Percentiles rank a stretch among this genome's conserved stretches.
Evolutionary conservation across 2,113 vertebrate genomes (phyloP).

Genomic region (Petrocephalus microphthalmus): DNA sequence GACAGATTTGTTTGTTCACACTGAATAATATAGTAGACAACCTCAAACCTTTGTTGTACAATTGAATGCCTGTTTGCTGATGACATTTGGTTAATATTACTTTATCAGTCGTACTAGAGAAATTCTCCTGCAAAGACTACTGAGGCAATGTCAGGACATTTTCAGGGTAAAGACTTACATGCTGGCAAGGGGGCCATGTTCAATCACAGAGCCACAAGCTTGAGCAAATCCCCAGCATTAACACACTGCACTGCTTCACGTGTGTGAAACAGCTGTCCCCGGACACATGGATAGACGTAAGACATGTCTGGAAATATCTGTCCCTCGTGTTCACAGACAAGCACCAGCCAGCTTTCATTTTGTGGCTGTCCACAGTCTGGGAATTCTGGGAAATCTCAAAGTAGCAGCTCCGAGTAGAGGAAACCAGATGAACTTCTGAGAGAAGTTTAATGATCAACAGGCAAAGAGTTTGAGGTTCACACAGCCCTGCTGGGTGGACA

Average conservation of each 20-base stretch:
- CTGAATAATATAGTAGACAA: neutral
- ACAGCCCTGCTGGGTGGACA: neutral
- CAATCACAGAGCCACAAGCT: neutral
- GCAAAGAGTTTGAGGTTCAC: neutral
- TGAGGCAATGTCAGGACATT: neutral
- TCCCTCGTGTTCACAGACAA: neutral
- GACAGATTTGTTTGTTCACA: neutral
- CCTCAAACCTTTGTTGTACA: neutral
- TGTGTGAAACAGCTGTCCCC: conserved; percentile 2
- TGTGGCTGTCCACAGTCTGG: neutral
- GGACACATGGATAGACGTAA: neutral
- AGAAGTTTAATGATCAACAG: neutral
- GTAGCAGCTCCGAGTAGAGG: neutral
- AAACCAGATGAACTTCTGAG: neutral
- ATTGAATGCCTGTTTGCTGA: neutral
- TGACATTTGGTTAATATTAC: neutral
- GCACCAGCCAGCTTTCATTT: neutral
- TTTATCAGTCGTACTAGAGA: neutral
- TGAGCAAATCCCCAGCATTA: neutral
- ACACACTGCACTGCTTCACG: neutral
- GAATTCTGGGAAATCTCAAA: neutral
- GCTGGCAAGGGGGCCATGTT: neutral
- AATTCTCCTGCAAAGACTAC: neutral
- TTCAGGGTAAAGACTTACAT: neutral
- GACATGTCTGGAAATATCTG: neutral